Percentiles rank a stretch among this genome's conserved stretches.
These are phyloP conservation scores for Diadophis punctatus DNA, from an alignment of 2,113 vertebrate genomes.

Conservation along the genomic window DNA sequence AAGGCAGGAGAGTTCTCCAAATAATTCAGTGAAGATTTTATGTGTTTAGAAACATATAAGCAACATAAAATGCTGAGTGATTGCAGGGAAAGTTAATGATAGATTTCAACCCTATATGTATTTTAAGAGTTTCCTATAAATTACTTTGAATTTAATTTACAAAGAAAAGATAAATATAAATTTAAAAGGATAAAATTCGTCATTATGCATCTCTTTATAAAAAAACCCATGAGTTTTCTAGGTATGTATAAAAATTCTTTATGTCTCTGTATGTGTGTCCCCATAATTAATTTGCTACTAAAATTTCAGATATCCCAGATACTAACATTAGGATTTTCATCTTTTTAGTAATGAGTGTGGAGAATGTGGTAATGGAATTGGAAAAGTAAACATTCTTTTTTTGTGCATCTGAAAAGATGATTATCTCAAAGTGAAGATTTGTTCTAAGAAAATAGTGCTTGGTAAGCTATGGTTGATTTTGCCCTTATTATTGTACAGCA, in stretches of 20 bases:
- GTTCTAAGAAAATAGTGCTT: background rate
- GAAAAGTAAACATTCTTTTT: background rate
- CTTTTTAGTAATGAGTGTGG: background rate
- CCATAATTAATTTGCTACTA: background rate
- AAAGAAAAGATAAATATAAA: background rate
- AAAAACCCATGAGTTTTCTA: background rate
- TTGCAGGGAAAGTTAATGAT: background rate
- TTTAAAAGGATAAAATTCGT: background rate
- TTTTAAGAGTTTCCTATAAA: background rate
- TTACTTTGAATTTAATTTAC: background rate
- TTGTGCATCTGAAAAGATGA: background rate
- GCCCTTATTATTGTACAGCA: background rate
- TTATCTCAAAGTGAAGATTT: background rate
- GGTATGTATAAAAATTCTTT: background rate
- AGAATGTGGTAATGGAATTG: background rate
- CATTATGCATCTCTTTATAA: background rate
- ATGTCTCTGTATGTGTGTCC: background rate
- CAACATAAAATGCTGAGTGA: background rate
- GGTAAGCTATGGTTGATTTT: background rate
- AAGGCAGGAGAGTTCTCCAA: background rate
- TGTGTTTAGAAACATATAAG: background rate
- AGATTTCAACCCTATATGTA: background rate
- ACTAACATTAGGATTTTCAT: background rate
- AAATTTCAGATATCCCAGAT: background rate
- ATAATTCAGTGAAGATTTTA: background rate